Evolutionary conservation across 2,888 invertebrate species (phyloP), one percentile per base, ranked within the genome.

Genomic region (Toxonevra muliebris): DNA sequence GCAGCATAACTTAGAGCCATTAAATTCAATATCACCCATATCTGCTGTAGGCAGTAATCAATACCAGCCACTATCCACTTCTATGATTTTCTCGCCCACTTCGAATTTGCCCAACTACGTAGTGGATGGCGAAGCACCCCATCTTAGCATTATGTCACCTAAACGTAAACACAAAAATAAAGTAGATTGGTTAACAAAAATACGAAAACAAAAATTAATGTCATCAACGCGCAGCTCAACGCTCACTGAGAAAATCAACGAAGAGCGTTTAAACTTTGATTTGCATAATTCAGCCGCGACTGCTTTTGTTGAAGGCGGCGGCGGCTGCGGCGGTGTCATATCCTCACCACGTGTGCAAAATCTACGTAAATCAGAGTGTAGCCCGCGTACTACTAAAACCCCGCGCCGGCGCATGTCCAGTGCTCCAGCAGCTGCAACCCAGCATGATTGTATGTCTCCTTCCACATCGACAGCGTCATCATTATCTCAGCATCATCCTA

Each of bases 81-180:
- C 73, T 70, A 83, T 72, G 71, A 84, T 74, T 78, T 86, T 86
- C 59, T 89, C 92, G 1, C 92, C 92, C 0, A 92, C 92, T 0
- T 87, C 88, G 15, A 90, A 93, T 80, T 82, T 94, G 69, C 94
- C 94, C 0, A 91, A 94, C 85, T 94, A 88, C 76, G 92, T 93
- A 0, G 74, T 90, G 13, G 90, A 91, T 75, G 94, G 94, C 0
- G 90, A 90, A 48, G 93, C 93, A 0, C 94, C 94, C 0, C 93
- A 93, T 81, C 80, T 92, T 62, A 85, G 88, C 50, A 78, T 83
- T 10, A 89, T 90, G 87, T 93, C 93, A 0, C 93, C 93, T 0
- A 88, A 88, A 42, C 90, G 90, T 69, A 87, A 87, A 73, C 87
- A 86, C 42, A 89, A 88, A 70, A 89, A 89, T 61, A 89, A 90